These are phyloP conservation scores for Metacarcinus magister DNA, from an alignment of 2,888 invertebrate genomes.

Conservation along the genomic window DNA sequence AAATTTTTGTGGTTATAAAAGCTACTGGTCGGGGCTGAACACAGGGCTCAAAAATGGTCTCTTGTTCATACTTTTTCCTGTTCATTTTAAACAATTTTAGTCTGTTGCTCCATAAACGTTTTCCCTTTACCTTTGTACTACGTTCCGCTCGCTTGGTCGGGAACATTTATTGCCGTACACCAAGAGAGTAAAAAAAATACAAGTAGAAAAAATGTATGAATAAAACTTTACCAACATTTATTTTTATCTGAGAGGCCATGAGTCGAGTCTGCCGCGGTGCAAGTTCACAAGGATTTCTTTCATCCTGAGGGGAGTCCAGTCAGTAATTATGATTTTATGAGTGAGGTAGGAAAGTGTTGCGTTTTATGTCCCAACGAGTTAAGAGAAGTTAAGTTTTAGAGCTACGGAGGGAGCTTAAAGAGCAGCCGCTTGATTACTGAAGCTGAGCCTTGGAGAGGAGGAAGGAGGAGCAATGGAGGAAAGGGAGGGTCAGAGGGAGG, in stretches of 20 bases:
- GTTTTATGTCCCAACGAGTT: conserved; percentile 30
- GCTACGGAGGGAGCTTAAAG: not conserved
- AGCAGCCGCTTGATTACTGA: not conserved
- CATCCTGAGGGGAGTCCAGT: not conserved
- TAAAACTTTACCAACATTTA: not conserved
- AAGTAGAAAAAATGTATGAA: not conserved
- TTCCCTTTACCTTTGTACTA: not conserved
- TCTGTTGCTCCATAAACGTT: not conserved
- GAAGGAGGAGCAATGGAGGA: not conserved
- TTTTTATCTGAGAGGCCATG: not conserved
- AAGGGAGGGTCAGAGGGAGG: not conserved
- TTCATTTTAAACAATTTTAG: not conserved
- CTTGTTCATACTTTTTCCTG: not conserved
- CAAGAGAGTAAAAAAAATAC: not conserved
- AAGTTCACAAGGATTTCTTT: not conserved
- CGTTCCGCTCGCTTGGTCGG: not conserved
- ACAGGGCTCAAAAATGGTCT: not conserved
- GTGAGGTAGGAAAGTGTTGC: conserved; percentile 31
- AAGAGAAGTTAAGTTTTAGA: conserved; percentile 9
- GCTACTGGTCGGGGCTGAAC: not conserved
- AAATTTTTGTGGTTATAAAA: not conserved
- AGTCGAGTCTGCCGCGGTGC: conserved; percentile 4
- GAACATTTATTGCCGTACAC: not conserved
- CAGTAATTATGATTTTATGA: conserved; percentile 37
- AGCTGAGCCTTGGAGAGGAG: not conserved